Evolutionary conservation across 2,797 vertebrate species (phyloP).

Genomic region (Rhinophrynus dorsalis): DNA sequence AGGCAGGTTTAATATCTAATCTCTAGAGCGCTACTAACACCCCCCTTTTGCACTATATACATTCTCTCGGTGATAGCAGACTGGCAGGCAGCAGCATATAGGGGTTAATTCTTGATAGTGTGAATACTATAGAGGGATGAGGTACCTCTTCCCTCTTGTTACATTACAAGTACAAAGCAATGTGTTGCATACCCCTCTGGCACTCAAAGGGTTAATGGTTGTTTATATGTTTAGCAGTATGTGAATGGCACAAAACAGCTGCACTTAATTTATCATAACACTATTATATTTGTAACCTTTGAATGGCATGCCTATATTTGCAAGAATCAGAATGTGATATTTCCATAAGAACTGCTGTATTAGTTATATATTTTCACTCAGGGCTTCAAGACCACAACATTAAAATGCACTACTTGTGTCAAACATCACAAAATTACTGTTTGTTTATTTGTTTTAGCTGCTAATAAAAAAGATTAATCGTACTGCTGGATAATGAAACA

Average conservation of each 20-base stretch:
- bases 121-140: no score
- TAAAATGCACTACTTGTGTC: slow-evolving; percentile 74
- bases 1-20: no score
- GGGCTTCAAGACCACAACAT: slow-evolving; percentile 65
- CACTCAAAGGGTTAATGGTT: no score
- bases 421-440: slow-evolving; percentile 74
- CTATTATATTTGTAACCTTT: slow-evolving; percentile 58
- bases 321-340: slow-evolving; percentile 55
- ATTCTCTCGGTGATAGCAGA: no score
- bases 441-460: slow-evolving; percentile 76
- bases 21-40: no score
- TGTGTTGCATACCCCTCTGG: no score
- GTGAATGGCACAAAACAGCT: slow-evolving; percentile 61
- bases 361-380: slow-evolving; percentile 56
- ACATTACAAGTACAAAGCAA: no score
- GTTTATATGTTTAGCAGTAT: slow-evolving; percentile 52
- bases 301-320: slow-evolving; percentile 58
- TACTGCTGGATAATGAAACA: slow-evolving; percentile 72
- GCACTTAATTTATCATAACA: slow-evolving; percentile 64
- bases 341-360: slow-evolving; percentile 57
- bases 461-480: slow-evolving; percentile 79
- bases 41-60: no score
- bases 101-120: no score
- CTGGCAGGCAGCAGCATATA: no score
- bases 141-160: no score